These are phyloP conservation scores for Arenaria interpres DNA, from an alignment of 2,113 vertebrate genomes.

Conservation along the genomic window DNA sequence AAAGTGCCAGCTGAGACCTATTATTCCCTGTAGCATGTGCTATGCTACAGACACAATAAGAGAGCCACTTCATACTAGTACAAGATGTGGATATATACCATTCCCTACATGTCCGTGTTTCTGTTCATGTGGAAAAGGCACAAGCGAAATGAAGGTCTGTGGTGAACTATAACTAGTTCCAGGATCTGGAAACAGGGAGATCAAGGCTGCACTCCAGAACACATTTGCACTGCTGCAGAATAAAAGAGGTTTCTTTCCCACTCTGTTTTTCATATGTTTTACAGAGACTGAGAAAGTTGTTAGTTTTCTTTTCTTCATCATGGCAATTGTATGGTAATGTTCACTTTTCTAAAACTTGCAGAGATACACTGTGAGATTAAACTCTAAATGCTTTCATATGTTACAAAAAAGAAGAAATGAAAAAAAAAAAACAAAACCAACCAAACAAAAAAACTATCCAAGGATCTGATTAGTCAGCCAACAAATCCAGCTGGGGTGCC, in stretches of 20 bases:
- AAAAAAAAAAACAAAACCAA: too few relatives aligned
- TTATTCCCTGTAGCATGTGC: not conserved
- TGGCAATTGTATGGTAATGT: not conserved
- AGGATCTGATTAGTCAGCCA: not conserved
- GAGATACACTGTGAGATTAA: not conserved
- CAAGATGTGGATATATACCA: not conserved
- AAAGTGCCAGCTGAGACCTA: conserved; percentile 36
- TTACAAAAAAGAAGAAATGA: not conserved
- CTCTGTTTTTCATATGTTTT: not conserved
- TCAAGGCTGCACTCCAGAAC: not conserved
- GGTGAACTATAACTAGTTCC: not conserved
- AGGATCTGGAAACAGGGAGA: not conserved
- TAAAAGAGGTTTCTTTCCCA: not conserved
- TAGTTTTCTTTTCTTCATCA: not conserved
- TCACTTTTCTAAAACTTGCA: not conserved
- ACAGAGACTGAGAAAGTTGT: not conserved
- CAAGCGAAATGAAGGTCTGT: not conserved
- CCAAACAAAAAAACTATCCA: not conserved
- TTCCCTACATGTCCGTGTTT: not conserved
- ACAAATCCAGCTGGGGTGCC: not conserved
- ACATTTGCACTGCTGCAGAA: not conserved
- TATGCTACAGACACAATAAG: not conserved
- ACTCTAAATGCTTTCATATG: not conserved
- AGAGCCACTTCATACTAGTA: not conserved
- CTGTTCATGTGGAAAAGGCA: not conserved